phyloP scores from a whole-genome alignment of 1,140 invertebrate species.

The Trichonephila clavipes region DNA sequence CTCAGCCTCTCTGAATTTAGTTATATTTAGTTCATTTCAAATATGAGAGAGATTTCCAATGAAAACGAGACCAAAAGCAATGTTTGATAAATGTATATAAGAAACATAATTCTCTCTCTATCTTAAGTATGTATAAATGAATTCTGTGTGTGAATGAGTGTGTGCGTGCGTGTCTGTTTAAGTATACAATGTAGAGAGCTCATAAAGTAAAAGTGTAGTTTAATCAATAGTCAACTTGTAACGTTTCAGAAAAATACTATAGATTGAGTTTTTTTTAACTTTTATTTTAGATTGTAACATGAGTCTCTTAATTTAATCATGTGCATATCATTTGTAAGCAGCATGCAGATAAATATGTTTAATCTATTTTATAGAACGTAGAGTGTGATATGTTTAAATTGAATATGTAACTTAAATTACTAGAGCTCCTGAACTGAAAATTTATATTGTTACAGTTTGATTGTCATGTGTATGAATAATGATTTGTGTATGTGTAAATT shows the following conservation, averaged over 20 bases:
- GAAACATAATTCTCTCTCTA: conserved; percentile 56
- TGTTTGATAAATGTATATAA: conserved; percentile 73
- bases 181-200: conserved; percentile 55
- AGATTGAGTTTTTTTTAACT: conserved; percentile 38
- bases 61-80: conserved; percentile 69
- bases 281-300: conserved; percentile 14
- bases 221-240: conserved; percentile 29
- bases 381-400: not conserved
- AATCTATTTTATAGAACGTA: conserved; percentile 36
- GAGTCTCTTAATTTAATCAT: not conserved
- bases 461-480: conserved; percentile 24
- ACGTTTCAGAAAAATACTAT: conserved; percentile 26
- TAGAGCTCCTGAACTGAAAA: not conserved
- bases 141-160: conserved; percentile 20
- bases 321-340: conserved; percentile 49
- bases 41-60: conserved; percentile 44
- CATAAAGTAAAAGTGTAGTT: conserved; percentile 53
- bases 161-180: conserved; percentile 36
- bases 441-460: conserved; percentile 25
- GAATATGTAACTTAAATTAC: conserved; percentile 5
- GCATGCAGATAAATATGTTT: conserved; percentile 20
- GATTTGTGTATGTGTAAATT: not conserved
- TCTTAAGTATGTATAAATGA: conserved; percentile 46
- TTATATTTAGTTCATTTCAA: conserved; percentile 20
- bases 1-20: conserved; percentile 29